Percentiles rank a stretch among this genome's conserved stretches.
phyloP scores from a whole-genome alignment of 2,888 invertebrate genomes.

The Andrena fulva region DNA sequence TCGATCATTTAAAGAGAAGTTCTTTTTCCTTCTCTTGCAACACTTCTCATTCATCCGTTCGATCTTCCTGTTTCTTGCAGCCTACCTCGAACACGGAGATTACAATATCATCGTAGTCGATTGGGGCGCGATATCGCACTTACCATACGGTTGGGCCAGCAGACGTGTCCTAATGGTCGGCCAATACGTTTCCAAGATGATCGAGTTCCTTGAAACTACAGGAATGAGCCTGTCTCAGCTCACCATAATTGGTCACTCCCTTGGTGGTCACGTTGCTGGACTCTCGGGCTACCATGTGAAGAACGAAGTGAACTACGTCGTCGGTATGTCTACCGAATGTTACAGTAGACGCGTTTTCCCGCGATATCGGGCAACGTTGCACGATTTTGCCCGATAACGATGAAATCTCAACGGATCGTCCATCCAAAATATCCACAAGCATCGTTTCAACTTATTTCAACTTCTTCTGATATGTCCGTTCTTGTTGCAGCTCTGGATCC shows the following conservation, averaged over 20 bases:
- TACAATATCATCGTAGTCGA: conserved; percentile 21
- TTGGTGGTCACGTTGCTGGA: conserved; percentile 21
- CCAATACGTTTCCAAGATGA: conserved; percentile 3
- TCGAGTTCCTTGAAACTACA: conserved; percentile 9
- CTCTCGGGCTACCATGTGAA: background rate
- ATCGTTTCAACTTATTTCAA: too few species aligned
- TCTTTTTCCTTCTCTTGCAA: too few species aligned
- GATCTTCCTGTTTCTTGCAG: background rate
- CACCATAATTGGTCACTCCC: conserved; percentile 13
- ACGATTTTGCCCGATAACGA: too few species aligned
- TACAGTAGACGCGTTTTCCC: background rate
- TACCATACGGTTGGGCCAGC: background rate
- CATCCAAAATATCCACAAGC: too few species aligned
- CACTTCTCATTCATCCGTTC: background rate
- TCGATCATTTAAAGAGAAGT: too few species aligned
- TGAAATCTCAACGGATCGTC: too few species aligned
- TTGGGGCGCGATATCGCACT: conserved; percentile 1
- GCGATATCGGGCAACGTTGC: too few species aligned
- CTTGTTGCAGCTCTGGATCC: conserved; percentile 82
- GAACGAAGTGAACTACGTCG: background rate
- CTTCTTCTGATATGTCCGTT: background rate
- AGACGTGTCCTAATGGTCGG: background rate
- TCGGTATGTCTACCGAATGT: background rate
- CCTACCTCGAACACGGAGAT: background rate
- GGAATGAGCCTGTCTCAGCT: background rate